phyloP scores from a whole-genome alignment of 2,797 vertebrate genomes.

The Phaenicophaeus curvirostris region DNA sequence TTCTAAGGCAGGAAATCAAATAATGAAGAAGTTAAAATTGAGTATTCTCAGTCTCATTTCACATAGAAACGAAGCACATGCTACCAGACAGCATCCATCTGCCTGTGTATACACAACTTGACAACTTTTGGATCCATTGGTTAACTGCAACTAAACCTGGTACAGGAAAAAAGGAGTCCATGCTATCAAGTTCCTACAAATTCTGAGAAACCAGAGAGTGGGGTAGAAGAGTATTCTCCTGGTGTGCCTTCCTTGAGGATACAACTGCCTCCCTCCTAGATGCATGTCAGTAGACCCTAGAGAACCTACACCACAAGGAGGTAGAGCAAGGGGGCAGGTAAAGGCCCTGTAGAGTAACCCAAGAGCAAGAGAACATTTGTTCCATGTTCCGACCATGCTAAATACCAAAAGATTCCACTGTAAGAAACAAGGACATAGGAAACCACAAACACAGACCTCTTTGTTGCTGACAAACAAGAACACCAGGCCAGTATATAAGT shows the following conservation, averaged over 20 bases:
- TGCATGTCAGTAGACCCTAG: background rate
- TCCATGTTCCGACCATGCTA: background rate
- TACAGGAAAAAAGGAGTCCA: background rate
- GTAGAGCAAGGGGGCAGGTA: background rate
- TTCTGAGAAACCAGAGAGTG: background rate
- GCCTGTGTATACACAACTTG: background rate
- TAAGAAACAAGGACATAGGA: background rate
- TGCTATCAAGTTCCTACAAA: background rate
- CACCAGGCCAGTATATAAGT: background rate
- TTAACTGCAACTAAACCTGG: background rate
- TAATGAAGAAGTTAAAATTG: background rate
- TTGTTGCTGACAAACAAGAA: background rate
- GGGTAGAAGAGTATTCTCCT: background rate
- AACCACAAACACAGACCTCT: too few relatives aligned
- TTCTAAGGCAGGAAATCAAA: slow-evolving; percentile 15
- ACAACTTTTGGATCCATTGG: background rate
- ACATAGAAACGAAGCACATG: background rate
- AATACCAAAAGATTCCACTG: background rate
- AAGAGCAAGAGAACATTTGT: background rate
- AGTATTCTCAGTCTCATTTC: background rate
- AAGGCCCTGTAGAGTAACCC: background rate
- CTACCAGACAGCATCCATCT: background rate
- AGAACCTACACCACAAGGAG: accelerated
- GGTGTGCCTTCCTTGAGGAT: background rate
- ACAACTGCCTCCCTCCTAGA: background rate